A percentile compares a stretch with the other conserved stretches of the same genome.
phyloP scores from a whole-genome alignment of 2,888 invertebrate species.

The Zonitis immaculata region DNA sequence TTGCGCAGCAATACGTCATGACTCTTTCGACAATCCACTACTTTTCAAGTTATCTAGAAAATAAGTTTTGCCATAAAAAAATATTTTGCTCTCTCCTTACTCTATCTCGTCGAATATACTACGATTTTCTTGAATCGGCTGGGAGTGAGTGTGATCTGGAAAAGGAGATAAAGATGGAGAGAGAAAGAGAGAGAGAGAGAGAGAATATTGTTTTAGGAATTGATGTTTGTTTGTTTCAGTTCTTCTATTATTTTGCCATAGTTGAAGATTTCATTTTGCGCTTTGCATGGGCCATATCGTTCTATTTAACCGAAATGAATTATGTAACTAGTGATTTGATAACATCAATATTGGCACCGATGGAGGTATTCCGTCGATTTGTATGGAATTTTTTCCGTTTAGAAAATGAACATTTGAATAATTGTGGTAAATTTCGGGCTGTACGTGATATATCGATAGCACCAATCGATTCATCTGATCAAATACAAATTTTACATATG shows the following conservation, averaged over 20 bases:
- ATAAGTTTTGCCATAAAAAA: too few species aligned
- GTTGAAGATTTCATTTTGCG: constrained; percentile 73
- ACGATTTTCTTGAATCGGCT: too few species aligned
- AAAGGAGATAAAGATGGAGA: too few species aligned
- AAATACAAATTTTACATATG: constrained; percentile 64
- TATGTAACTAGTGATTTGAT: constrained; percentile 62
- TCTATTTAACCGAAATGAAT: constrained; percentile 62
- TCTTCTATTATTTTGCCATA: constrained; percentile 80
- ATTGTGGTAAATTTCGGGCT: constrained; percentile 84
- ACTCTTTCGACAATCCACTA: too few species aligned
- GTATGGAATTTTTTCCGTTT: constrained; percentile 88
- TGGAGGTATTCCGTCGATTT: constrained; percentile 67
- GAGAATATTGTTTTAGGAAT: too few species aligned
- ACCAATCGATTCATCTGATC: constrained; percentile 71
- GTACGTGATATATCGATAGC: constrained; percentile 80
- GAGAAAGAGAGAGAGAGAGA: too few species aligned
- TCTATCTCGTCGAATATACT: too few species aligned
- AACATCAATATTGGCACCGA: constrained; percentile 60
- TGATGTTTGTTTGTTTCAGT: too few species aligned
- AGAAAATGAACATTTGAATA: constrained; percentile 86
- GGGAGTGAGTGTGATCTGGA: too few species aligned
- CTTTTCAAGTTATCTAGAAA: too few species aligned
- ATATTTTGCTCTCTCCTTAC: too few species aligned
- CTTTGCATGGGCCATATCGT: constrained; percentile 72
- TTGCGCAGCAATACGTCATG: too few species aligned